Conservation (phyloP, 2,797 vertebrate genomes). For the Rhyacichthys aspro region DNA sequence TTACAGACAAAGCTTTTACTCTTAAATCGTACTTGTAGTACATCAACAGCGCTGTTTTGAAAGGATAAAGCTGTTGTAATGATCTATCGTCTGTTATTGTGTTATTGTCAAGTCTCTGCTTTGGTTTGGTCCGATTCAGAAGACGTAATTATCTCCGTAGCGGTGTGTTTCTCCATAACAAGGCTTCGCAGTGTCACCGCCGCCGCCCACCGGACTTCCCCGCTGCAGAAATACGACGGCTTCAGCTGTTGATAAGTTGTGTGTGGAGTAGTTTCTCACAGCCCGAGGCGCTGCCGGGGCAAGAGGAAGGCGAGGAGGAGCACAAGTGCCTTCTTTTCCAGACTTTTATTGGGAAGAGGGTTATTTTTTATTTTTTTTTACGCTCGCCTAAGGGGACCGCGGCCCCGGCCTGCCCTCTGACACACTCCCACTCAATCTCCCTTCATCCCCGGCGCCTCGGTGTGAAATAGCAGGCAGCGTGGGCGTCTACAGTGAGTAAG, state of each 20-base stretch:
- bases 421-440: slow-evolving; percentile 62
- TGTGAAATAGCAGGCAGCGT: slow-evolving; percentile 28
- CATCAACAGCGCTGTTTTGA: neutral
- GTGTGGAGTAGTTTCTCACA: slow-evolving; percentile 61
- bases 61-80: too few species aligned
- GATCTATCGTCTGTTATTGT: neutral
- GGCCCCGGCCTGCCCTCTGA: slow-evolving; percentile 58
- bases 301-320: slow-evolving; percentile 39
- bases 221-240: neutral
- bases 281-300: slow-evolving; percentile 47
- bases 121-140: slow-evolving; percentile 27
- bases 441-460: slow-evolving; percentile 32
- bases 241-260: slow-evolving; percentile 58
- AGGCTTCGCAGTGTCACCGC: slow-evolving; percentile 18
- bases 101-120: slow-evolving; percentile 49
- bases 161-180: slow-evolving; percentile 20
- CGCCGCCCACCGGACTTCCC: slow-evolving; percentile 23
- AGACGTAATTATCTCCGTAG: slow-evolving; percentile 52
- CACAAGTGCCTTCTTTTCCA: slow-evolving; percentile 44
- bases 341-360: slow-evolving; percentile 49
- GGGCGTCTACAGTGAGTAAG: slow-evolving; percentile 53
- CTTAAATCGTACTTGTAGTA: too few species aligned
- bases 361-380: slow-evolving; percentile 44
- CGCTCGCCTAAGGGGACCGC: slow-evolving; percentile 51
- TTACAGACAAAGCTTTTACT: too few species aligned